Base-by-base conservation (phyloP, 64 coral and sea anemone species). In the Platygyra sinensis region DNA sequence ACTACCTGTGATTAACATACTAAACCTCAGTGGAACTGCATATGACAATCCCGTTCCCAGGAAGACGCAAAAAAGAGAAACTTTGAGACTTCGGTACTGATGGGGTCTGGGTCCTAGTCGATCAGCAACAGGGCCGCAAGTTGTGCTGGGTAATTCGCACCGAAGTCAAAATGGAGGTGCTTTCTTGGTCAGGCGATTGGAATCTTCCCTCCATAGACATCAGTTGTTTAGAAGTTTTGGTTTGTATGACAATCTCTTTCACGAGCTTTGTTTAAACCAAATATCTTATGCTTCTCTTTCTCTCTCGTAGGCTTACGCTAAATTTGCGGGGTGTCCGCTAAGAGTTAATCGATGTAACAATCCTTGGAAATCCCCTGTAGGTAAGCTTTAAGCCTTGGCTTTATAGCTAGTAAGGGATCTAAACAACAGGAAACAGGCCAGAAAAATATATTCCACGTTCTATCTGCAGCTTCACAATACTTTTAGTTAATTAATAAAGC, bases 241-340 rank as follows among this genome's bases (percentile, higher is more conserved):
- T 96, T 71, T 29, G 94, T 85, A 62, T 18, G n/a, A 9, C 22
- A 31, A 1, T 29, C 28, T 73, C 28, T 15, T 11, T 18, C 3
- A 28, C 82, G 25, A 27, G 4, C 15, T 62, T 22, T 24, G 7
- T 24, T 72, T 2, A 15, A 29, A 6, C n/a, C 65, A 24, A 0
- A 29, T 90, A 69, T 86, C 19, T 60, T 12, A 74, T 30, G 14
- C 28, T 76, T 5, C 46, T 38, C 9, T n/a, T 75, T 19, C 61
- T 36, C 55, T 60, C 50, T 77, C 5, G 0, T 50, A 96, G 95
- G 71, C 91, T 31, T 96, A 96, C 33, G 88, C 92, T 22, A 96
- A 96, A 72, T 96, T 96, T 75, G 87, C 95, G 50, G 95, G 83
- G 2, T 96, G 91, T n/a, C 95, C 95, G 16, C 29, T 96, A 29